Base-by-base conservation (phyloP, 2,113 vertebrate species). In the Pantherophis guttatus region DNA sequence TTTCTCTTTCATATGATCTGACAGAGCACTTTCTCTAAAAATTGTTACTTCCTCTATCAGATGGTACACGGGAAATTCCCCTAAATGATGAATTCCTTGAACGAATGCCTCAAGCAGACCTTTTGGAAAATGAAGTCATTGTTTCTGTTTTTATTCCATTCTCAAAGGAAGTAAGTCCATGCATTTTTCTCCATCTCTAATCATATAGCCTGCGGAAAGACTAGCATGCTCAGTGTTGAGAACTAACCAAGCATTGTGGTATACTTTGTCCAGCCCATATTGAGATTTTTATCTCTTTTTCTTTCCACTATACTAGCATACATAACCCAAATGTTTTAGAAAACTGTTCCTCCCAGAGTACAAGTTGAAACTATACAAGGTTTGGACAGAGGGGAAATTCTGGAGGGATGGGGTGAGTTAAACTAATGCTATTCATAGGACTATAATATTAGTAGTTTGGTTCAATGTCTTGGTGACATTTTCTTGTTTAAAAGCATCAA, bases 131-230 rank as follows among this genome's bases (percentile, higher is more conserved):
- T 10, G 98, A 99, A 65, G 75, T 98, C 1, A 86, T 98, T 1
- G 4, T 98, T 52, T 98, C 98, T 0, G 96, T 98, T 94, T 97
- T 97, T 75, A 98, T 99, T 92, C 98, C 98, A 0, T 96, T 97
- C 85, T 97, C 98, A 55, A 87, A 93, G 94, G 97, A 97, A 97
- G 98, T 98, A 95, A 94, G 91, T 81, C 65, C n/a, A 17, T 33
- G n/a, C 65, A 75, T 75, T 75, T 75, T 17, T 33, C 65, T 75
- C 65, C 15, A 75, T 2, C 65, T 70, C 65, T 75, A n/a, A 33
- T 75, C 65, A 19, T 17, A 17, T 17, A 17, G 65, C 15, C 65
- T 75, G 15, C 33, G 65, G n/a, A 33, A 75, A 75, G 13, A 15
- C 15, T 15, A 33, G 65, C 65, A 75, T 33, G n/a, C 65, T 33